phyloP scores from a whole-genome alignment of 1,140 invertebrate genomes.

The Cyphomyrmex costatus region DNA sequence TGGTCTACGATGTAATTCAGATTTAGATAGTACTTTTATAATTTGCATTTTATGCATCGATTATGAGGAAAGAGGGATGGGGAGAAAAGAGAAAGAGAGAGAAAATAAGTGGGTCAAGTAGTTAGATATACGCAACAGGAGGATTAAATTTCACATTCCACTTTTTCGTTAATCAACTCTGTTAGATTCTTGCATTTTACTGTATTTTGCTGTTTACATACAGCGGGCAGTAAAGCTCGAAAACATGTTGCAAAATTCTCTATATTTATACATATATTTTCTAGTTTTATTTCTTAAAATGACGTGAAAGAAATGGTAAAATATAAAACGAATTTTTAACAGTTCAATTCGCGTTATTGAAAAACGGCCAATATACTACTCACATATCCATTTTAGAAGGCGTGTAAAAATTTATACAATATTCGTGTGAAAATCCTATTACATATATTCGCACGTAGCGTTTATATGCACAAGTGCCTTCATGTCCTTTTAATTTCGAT shows the following conservation, averaged over 20 bases:
- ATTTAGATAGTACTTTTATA: neutral
- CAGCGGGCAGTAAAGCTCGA: neutral
- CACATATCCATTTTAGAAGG: neutral
- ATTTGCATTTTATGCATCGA: neutral
- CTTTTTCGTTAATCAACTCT: neutral
- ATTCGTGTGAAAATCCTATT: neutral
- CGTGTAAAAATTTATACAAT: constrained; percentile 62
- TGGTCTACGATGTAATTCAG: neutral
- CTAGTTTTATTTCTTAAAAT: neutral
- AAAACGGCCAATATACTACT: neutral
- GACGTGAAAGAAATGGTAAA: neutral
- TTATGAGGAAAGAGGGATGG: neutral
- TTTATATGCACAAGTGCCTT: constrained; percentile 25
- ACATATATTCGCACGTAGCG: constrained; percentile 36
- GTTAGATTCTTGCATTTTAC: neutral
- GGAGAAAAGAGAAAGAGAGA: neutral
- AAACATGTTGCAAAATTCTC: neutral
- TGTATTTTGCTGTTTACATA: neutral
- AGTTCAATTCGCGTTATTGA: constrained; percentile 7
- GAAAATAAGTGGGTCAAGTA: constrained; percentile 6
- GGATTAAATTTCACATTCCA: neutral
- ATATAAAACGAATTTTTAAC: constrained; percentile 14
- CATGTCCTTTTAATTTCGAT: constrained; percentile 38
- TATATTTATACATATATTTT: neutral
- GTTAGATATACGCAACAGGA: neutral